Evolutionary conservation across 2,888 invertebrate species (phyloP).

Genomic region (Leucoma salicis): DNA sequence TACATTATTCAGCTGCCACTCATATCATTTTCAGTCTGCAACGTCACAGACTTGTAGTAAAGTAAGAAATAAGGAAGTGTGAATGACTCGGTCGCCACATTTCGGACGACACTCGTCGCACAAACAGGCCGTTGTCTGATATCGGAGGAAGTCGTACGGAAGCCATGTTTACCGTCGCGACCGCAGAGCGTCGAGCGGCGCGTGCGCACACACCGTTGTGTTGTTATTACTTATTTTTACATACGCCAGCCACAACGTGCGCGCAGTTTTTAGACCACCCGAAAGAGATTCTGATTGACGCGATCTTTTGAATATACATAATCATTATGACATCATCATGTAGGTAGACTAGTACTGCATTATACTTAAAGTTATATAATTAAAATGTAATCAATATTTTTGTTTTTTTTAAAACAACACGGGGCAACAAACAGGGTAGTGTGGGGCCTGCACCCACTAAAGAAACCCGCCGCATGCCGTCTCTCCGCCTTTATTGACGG

Average conservation of each 20-base stretch:
- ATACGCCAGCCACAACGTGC: conserved; percentile 42
- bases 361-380: too few species aligned
- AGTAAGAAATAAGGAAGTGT: neutral
- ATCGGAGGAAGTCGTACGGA: conserved; percentile 70
- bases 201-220: conserved; percentile 43
- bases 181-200: conserved; percentile 60
- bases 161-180: conserved; percentile 69
- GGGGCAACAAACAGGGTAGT: too few species aligned
- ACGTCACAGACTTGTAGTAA: too few species aligned
- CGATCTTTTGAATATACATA: neutral
- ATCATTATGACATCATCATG: too few species aligned
- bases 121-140: conserved; percentile 37
- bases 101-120: conserved; percentile 27
- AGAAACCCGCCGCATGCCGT: too few species aligned
- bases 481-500: too few species aligned
- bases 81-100: neutral
- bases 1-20: too few species aligned
- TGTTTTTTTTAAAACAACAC: too few species aligned
- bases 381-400: too few species aligned
- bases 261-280: conserved; percentile 63
- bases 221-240: conserved; percentile 75
- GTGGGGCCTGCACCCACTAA: too few species aligned
- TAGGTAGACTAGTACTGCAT: too few species aligned
- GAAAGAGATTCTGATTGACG: conserved; percentile 27
- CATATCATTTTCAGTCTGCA: too few species aligned